Conservation (phyloP, 2,888 invertebrate genomes). For the Melinaea menophilus region DNA sequence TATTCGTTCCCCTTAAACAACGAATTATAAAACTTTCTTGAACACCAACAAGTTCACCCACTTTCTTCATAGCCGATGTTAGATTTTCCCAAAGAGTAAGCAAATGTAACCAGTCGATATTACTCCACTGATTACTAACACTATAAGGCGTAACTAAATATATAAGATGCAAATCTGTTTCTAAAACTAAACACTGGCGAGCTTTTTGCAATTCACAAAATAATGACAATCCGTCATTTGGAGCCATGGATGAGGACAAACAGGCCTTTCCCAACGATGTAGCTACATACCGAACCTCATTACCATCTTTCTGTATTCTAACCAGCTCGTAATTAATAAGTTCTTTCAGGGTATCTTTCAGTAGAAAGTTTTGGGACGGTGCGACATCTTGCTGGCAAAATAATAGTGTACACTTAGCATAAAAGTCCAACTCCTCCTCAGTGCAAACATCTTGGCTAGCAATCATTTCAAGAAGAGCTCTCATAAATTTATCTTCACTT, state of each 20-base stretch:
- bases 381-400: conserved; percentile 49
- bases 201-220: conserved; percentile 95
- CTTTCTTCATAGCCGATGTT: conserved; percentile 87
- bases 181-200: conserved; percentile 92
- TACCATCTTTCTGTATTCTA: conserved; percentile 75
- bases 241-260: conserved; percentile 94
- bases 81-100: conserved; percentile 90
- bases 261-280: conserved; percentile 96
- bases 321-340: conserved; percentile 90
- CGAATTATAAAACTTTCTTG: conserved; percentile 90
- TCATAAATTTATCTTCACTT: conserved; percentile 83
- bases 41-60: conserved; percentile 93
- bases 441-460: conserved; percentile 90
- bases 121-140: conserved; percentile 86
- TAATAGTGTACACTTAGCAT: conserved; percentile 88
- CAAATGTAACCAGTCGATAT: conserved; percentile 89
- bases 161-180: conserved; percentile 95
- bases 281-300: conserved; percentile 79
- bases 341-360: conserved; percentile 81
- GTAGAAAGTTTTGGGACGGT: conserved; percentile 46
- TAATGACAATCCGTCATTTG: conserved; percentile 92
- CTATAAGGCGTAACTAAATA: conserved; percentile 97
- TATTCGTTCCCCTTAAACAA: conserved; percentile 83
- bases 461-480: conserved; percentile 88
- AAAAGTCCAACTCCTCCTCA: conserved; percentile 83